Base-by-base conservation (phyloP, 2,888 invertebrate genomes). In the Proisotoma minuta region DNA sequence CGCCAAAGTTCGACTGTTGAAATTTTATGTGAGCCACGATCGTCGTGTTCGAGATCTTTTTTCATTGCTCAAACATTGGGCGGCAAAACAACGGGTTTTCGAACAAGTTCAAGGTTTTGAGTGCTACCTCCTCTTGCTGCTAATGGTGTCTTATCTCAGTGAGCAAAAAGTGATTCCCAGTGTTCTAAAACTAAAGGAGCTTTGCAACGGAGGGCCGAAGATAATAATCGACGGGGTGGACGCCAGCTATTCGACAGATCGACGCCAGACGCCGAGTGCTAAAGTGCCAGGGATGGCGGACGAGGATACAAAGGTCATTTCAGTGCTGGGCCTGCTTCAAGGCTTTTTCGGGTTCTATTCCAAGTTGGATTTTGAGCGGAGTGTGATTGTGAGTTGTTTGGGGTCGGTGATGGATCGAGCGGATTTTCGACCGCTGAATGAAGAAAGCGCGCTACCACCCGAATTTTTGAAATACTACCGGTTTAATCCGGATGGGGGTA, bases 101-200 rank as follows among this genome's bases (percentile, higher is more conserved):
- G 49, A 18, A 15, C 34, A 53, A 4, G 59, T 47, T n/a, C 61
- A 65, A 22, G 23, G 58, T 3, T 62, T 62, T 52, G 62, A 65
- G 47, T 57, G 59, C 24, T 62, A 65, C 26, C 18, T 56, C 3
- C 22, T 65, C 39, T 27, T 47, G 27, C 51, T 65, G 2, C 43
- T 65, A 0, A 22, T 65, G 34, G 40, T 65, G 1, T 27, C 57
- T 23, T 62, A 59, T 47, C 39, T 65, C 23, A 54, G 52, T 12
- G 43, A 26, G 5, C 62, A 52, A 49, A 65, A 65, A 52, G 48
- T 65, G 18, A 57, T 65, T 24, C 62, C 62, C 18, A 56, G 61
- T 10, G 22, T 65, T 1, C 43, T 57, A 10, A 23, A 62, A 5
- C 26, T 65, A 12, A 59, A 62, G 29, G 53, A 49, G 22, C 4